phyloP scores from a whole-genome alignment of 2,888 invertebrate genomes.

The Theretra japonica region DNA sequence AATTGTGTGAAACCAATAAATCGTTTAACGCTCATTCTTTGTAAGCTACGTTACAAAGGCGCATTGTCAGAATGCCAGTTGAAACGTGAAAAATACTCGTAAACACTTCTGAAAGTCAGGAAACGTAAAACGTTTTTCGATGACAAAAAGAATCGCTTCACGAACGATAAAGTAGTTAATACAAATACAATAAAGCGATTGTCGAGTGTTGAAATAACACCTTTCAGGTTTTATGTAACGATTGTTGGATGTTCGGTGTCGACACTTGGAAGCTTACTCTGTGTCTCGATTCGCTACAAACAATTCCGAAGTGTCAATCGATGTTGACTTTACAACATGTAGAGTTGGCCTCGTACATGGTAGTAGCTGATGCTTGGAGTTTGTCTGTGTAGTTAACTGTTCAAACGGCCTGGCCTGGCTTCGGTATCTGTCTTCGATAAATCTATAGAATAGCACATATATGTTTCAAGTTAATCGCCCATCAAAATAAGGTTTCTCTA shows the following conservation, averaged over 20 bases:
- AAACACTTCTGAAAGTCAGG: background rate
- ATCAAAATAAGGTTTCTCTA: no score
- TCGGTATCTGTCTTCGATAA: no score
- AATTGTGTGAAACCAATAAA: no score
- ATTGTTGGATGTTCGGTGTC: conserved; percentile 8
- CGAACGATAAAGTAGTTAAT: conserved; percentile 13
- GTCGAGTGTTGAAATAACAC: conserved; percentile 16
- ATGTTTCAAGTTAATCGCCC: no score
- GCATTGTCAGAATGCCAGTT: background rate
- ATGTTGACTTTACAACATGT: background rate
- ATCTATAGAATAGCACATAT: no score
- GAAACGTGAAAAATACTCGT: background rate
- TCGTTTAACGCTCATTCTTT: no score
- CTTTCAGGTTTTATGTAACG: conserved; percentile 15
- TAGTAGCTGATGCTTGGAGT: background rate
- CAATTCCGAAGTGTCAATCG: background rate
- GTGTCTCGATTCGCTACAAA: conserved; percentile 7
- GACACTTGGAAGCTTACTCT: background rate
- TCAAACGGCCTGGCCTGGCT: no score
- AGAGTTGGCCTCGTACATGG: background rate
- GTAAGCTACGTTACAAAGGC: no score
- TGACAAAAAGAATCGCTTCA: conserved; percentile 6
- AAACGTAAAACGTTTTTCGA: background rate
- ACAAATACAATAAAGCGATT: conserved; percentile 12
- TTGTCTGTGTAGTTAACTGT: no score